Base-by-base conservation (phyloP, 2,113 vertebrate species). In the Petrocephalus microphthalmus region DNA sequence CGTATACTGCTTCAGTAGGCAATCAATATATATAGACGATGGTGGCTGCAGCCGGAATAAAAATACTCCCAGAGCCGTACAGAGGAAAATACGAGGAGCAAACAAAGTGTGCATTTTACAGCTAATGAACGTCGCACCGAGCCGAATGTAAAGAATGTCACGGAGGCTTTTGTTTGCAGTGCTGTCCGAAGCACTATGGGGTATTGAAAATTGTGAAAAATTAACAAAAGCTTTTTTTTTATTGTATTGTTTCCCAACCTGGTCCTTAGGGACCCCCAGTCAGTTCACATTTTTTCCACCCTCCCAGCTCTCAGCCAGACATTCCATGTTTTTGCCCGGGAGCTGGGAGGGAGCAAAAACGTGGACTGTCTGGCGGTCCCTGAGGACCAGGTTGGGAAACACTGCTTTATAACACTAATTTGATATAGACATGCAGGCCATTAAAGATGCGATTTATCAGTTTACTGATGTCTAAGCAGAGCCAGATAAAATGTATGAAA, bases 1-100 rank as follows among this genome's bases (percentile, higher is more conserved):
- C 90, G 91, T 92, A 92, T 94, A 93, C 93, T 91, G 93, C 92
- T 94, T 94, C 94, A 94, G 91, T 93, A 91, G 91, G 91, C 92
- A 91, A 94, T 95, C 94, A 94, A 94, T 92, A 92, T 89, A 84
- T 87, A 90, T 90, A 91, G 51, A 25, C 11, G 91, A n/a, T 82
- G 85, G 88, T 90, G 91, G 90, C 90, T 84, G 89, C 86, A 84
- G 90, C 84, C 91, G 89, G 89, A 91, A 92, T 90, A 93, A 90
- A 90, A 93, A 93, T 92, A 89, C 89, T 81, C 74, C 87, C 86
- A 90, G 89, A 82, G 88, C 89, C 85, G 25, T 53, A 87, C 29
- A 64, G 84, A 88, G 52, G 53, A 87, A 85, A 92, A 88, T 91
- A 91, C 82, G 74, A 85, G 88, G 71, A 90, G 74, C 91, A 87